Evolutionary conservation across 1,140 invertebrate genomes (phyloP), one percentile per base, ranked within the genome.

Genomic region (Battus philenor): DNA sequence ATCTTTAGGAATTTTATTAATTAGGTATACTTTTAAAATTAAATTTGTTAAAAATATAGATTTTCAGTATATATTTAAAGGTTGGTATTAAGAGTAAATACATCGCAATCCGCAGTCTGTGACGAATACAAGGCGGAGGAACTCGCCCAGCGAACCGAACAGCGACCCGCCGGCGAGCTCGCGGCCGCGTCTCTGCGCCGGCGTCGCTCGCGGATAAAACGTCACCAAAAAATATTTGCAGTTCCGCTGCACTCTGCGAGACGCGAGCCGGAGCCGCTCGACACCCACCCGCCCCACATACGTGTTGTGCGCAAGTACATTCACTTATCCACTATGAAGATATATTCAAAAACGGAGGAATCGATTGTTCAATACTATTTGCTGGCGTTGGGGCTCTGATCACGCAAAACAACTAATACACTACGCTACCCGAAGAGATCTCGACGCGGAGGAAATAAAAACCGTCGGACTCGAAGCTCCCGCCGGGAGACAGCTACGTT

Each of bases 11-110:
- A 79, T 81, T 79, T 79, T 62, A 76, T 79, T 73, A 77, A 73
- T 76, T 76, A 76, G 68, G 70, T 83, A 77, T 78, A 78, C 75
- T 69, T 69, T 68, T 69, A 68, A 71, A 76, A 75, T 73, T 72
- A 77, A 82, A 74, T 72, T 79, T 70, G 75, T 79, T 83, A 83
- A 83, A 83, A 83, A 83, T 83, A 83, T 83, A 83, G 79, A 74
- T 70, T 78, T 71, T 77, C 66, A 80, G 68, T 77, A 78, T 79
- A 77, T 72, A 68, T 70, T 68, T 73, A 79, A 74, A 73, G 58
- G 62, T 73, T 75, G 63, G 64, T 75, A 61, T 67, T 68, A 73
- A 74, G 66, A 71, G 54, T 71, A 67, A 64, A 72, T 72, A 76
- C 54, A 64, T 56, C 53, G 53, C 61, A 49, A 53, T 54, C 57